These are phyloP conservation scores for Tortricodes alternella DNA, from an alignment of 2,888 invertebrate genomes.

Conservation along the genomic window DNA sequence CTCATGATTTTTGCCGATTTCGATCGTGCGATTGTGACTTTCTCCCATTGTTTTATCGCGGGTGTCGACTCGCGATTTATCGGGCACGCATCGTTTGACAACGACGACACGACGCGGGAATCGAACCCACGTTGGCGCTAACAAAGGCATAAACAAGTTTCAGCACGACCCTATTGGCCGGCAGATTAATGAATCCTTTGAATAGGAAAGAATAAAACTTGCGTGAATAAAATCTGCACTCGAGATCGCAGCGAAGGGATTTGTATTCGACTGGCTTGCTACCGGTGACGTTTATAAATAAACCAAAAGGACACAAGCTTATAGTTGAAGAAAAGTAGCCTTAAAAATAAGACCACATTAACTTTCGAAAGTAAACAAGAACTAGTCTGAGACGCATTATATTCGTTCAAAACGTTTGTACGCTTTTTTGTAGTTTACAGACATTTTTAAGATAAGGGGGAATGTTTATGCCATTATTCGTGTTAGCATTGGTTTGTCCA, in stretches of 20 bases:
- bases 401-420: neutral
- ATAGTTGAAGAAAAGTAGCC: constrained; percentile 10
- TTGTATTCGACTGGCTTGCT: constrained; percentile 17
- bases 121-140: constrained; percentile 55
- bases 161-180: constrained; percentile 46
- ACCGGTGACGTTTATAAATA: constrained; percentile 21
- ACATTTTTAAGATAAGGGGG: no score
- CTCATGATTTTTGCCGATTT: constrained; percentile 25
- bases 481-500: no score
- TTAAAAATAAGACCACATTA: constrained; percentile 3
- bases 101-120: constrained; percentile 63
- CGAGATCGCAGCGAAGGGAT: constrained; percentile 5
- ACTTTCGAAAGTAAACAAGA: constrained; percentile 10
- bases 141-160: constrained; percentile 58
- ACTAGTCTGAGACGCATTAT: neutral
- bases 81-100: constrained; percentile 63
- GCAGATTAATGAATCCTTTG: constrained; percentile 25
- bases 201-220: constrained; percentile 27
- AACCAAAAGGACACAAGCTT: constrained; percentile 2
- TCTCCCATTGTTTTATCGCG: constrained; percentile 70
- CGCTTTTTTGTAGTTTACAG: no score
- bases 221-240: constrained; percentile 13
- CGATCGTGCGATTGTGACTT: constrained; percentile 57
- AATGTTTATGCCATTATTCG: no score
- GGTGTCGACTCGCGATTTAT: constrained; percentile 74